phyloP scores from a whole-genome alignment of 2,797 vertebrate species.

The Coregonus suidteri region DNA sequence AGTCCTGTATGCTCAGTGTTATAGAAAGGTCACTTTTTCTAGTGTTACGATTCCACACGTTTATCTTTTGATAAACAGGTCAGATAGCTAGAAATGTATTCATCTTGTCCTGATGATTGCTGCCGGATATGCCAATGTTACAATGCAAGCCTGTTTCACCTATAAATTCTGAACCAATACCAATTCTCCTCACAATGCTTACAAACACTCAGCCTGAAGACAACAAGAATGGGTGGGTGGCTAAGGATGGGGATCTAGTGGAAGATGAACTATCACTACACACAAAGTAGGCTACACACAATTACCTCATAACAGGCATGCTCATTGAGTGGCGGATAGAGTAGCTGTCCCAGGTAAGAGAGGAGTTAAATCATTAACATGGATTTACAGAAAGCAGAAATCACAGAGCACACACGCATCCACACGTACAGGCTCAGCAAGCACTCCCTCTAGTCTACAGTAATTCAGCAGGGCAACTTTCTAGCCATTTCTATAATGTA shows the following conservation, averaged over 20 bases:
- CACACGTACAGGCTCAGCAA: neutral
- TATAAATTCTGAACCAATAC: neutral
- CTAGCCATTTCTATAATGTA: neutral
- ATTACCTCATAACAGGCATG: slow-evolving; percentile 99
- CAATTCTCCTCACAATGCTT: neutral
- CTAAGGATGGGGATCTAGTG: neutral
- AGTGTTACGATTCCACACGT: neutral
- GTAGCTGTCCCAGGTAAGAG: slow-evolving; percentile 82
- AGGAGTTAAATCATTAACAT: slow-evolving; percentile 70
- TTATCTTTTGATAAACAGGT: neutral
- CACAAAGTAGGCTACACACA: slow-evolving; percentile 17
- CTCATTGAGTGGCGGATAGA: slow-evolving; percentile 96
- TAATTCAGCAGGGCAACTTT: neutral
- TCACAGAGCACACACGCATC: slow-evolving; percentile 21
- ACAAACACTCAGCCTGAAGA: neutral
- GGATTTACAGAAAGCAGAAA: slow-evolving; percentile 23
- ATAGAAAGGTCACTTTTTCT: neutral
- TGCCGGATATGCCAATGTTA: neutral
- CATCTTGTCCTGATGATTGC: neutral
- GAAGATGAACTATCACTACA: neutral
- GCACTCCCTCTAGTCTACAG: neutral
- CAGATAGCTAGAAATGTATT: neutral
- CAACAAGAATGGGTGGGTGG: neutral
- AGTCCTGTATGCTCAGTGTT: neutral
- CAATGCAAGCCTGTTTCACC: neutral